Base-by-base conservation (phyloP, 1,140 invertebrate species). In the Tetraneura akinire region DNA sequence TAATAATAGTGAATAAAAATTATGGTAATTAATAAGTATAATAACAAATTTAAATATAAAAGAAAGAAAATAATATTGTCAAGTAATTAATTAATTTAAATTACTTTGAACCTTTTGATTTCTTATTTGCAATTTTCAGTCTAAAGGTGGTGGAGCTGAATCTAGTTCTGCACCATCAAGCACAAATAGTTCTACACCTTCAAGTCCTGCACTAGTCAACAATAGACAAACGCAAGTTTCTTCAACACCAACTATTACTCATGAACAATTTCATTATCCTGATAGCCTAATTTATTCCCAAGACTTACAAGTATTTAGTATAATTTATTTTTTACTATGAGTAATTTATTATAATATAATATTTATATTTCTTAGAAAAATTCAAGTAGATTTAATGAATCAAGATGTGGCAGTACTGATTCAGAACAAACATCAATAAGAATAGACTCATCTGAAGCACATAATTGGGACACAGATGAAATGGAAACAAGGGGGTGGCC, bases 161-260 rank as follows among this genome's bases (percentile, higher is more conserved):
- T 73, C 70, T 80, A 96, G 94, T 87, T 97, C 96, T 80, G 96
- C 94, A 85, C 95, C 94, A 68, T 97, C 96, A 60, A 97, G 95
- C 85, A 97, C 95, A 88, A 98, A 96, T 86, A 97, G 95, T 85
- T 97, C 96, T 81, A 96, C 96, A 80, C 96, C 96, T 82, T 97
- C 95, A 83, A 97, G 95, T 87, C 96, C 96, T 80, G 95, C 95
- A 81, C 89, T 94, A 66, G 88, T 91, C 83, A 85, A 86, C 83
- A 84, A 85, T 70, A 87, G 86, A 87, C 85, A 71, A 51, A 89
- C 89, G 81, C 89, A 88, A 84, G 86, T 87, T 83, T 85, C 87
- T 5, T 84, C 85, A 64, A 85, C 87, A 5, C 84, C 85, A 55
- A 84, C 85, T 82, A 86, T 85, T 70, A 88, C 86, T 83, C 89